Base-by-base conservation (phyloP, 2,888 invertebrate genomes). In the Mesorhabditis belari region DNA sequence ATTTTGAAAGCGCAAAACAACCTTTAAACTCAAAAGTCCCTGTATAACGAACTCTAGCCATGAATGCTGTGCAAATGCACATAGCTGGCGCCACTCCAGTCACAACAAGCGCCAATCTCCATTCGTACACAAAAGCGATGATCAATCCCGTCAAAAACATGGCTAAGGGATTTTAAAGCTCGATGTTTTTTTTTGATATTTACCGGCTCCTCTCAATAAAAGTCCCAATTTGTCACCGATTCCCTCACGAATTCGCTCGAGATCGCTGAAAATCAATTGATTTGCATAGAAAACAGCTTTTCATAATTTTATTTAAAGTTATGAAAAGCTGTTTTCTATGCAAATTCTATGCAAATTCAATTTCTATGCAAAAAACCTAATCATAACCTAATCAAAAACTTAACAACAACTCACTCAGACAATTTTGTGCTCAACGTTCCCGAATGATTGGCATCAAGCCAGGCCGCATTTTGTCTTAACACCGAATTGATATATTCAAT, bases 21-120 rank as follows among this genome's bases (percentile, higher is more conserved):
- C n/a, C n/a, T n/a, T n/a, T n/a, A n/a, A n/a, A n/a, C n/a, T n/a
- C 23, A 54, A 5, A 54, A 25, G 9, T 9, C 24, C 6, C 5
- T 26, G 9, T 49, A 9, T 12, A 27, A 26, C 60, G 49, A 55
- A 71, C 71, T 57, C 65, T 65, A 2, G 66, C 64, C 69, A 71
- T 69, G 2, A 71, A 49, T 21, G 62, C 64, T 67, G 69, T 71
- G 27, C 64, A 65, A 4, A 61, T 26, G 50, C 68, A 66, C 6
- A 63, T 64, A 17, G 65, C 44, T 24, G 68, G 68, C 23, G 64
- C 69, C 12, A 71, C 63, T 17, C 71, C 71, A n/a, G 44, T 35
- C 12, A 35, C n/a, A n/a, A 35, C 44, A 1, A 35, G 44, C 12
- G 44, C 44, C n/a, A 35, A n/a, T n/a, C 44, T 9, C 44, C 44